Conservation (phyloP, 2,113 vertebrate genomes). For the Saimiri boliviensis region DNA sequence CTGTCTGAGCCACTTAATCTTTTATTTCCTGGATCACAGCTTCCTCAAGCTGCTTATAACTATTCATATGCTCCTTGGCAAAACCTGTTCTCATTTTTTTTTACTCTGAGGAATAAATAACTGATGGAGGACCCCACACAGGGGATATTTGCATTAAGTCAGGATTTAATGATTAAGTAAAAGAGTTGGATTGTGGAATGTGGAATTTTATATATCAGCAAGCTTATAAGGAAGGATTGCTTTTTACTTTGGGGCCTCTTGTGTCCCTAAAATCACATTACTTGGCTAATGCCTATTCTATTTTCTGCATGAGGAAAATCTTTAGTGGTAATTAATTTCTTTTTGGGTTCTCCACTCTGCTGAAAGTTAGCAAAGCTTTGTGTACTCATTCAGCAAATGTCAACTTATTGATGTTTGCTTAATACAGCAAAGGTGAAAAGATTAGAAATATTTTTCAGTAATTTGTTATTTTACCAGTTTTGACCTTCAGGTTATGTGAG, state of each 20-base stretch:
- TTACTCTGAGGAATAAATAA: conserved; percentile 14
- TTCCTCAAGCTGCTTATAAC: not conserved
- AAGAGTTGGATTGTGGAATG: not conserved
- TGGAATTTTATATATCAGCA: not conserved
- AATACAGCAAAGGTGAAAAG: not conserved
- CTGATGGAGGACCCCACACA: not conserved
- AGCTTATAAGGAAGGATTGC: not conserved
- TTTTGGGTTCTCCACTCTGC: not conserved
- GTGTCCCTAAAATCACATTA: not conserved
- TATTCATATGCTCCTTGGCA: not conserved
- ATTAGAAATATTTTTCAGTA: conserved; percentile 12
- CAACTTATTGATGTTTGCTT: conserved; percentile 11
- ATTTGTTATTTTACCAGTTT: not conserved
- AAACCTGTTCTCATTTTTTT: not conserved
- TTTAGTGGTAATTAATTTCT: not conserved
- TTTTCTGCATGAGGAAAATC: conserved; percentile 1
- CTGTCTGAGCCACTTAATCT: not conserved
- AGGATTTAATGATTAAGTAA: not conserved
- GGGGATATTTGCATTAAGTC: not conserved
- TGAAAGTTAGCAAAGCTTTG: not conserved
- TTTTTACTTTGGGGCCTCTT: not conserved
- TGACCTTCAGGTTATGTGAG: not conserved
- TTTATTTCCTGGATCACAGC: not conserved
- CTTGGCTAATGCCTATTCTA: not conserved
- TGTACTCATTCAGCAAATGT: conserved; percentile 11